Evolutionary conservation across 1,140 invertebrate species (phyloP), one percentile per base, ranked within the genome.

Genomic region (Drosophila aff.): DNA sequence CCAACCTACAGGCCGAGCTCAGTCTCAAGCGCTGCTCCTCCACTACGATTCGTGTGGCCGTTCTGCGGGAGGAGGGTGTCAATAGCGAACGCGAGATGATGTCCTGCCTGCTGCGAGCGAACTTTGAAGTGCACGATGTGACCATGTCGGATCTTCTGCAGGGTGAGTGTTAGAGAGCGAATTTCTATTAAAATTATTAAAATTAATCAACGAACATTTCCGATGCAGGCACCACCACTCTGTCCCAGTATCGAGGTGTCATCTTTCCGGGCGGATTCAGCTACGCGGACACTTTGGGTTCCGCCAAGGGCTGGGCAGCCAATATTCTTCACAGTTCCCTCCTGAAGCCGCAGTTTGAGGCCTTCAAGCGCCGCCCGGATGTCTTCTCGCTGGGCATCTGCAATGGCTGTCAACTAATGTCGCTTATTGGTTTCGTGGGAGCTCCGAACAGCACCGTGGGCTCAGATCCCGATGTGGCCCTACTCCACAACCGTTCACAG

Each of bases 31-130:
- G 81, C 15, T 57, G 81, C 15, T 57, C 60, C 23, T 52, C 63
- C 36, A 89, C 84, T 36, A 93, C 94, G 23, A 94, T 97, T 10
- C 94, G 94, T 68, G 97, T 99, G 2, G 98, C 98, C 11, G 97
- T 99, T 0, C 94, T 99, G 36, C 94, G 99, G 49, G 99, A 99
- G 94, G 99, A 99, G 96, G 99, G 99, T 76, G 97, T 96, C 36
- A 99, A 99, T 92, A 98, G 98, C 43, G 99, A 99, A 92, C 94
- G 98, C 61, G 99, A 99, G 94, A 99, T 99, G 98, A 96, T 97
- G 11, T 97, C 98, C n/a, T 96, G 97, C 13, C 94, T 99, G n/a
- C 94, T 96, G 71, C 95, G 96, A 94, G 98, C 97, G 23, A 98
- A 98, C 59, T 99, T 99, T 92, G 96, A 97, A 91, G 97, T 98